These are phyloP conservation scores for Otolemur garnettii DNA, from an alignment of 2,113 vertebrate genomes.

Conservation along the genomic window DNA sequence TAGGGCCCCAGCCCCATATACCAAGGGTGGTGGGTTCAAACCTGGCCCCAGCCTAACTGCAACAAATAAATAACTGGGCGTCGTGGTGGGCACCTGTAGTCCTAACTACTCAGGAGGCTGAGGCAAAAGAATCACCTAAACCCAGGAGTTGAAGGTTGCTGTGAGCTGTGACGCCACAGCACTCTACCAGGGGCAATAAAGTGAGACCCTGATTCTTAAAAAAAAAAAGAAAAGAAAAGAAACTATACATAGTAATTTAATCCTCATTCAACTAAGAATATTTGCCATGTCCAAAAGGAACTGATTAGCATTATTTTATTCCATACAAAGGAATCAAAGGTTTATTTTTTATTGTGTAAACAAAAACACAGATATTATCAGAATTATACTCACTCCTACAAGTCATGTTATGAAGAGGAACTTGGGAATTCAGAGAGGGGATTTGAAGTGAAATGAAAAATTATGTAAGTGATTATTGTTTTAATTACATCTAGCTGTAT, in stretches of 20 bases:
- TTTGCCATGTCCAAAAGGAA: not conserved
- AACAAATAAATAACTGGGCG: too few relatives aligned
- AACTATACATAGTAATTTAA: not conserved
- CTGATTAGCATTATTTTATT: not conserved
- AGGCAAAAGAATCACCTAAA: too few relatives aligned
- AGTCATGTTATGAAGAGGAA: not conserved
- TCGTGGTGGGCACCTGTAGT: too few relatives aligned
- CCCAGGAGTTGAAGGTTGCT: too few relatives aligned
- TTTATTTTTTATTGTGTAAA: not conserved
- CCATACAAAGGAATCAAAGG: not conserved
- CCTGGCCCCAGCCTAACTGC: too few relatives aligned
- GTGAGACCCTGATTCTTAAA: too few relatives aligned
- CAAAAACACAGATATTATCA: constrained; percentile 9
- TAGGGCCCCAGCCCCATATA: too few relatives aligned
- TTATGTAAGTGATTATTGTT: not conserved
- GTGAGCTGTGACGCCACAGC: too few relatives aligned
- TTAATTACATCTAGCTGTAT: not conserved
- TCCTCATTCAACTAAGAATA: not conserved
- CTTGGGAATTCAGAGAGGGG: not conserved
- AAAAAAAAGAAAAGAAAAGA: not conserved
- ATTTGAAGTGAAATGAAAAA: not conserved
- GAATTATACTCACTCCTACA: not conserved
- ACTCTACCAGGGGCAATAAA: too few relatives aligned
- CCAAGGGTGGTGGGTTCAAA: too few relatives aligned
- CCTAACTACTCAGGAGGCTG: too few relatives aligned